Evolutionary conservation across 2,797 vertebrate species (phyloP), one percentile per base, ranked within the genome.

Genomic region (Macroramphosus scolopax): DNA sequence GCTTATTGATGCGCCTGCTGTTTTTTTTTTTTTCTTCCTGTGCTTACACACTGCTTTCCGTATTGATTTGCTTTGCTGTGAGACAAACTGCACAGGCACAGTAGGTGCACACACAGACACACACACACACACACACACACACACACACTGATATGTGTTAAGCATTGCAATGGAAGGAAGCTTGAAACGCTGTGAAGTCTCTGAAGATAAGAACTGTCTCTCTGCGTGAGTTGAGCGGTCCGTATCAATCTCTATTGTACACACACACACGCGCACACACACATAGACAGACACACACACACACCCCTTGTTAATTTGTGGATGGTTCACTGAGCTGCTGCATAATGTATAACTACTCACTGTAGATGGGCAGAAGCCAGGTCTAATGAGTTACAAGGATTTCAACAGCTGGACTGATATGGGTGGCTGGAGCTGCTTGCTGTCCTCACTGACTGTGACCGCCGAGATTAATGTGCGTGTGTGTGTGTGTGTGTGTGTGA

Each of bases 321-420:
- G 35, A 63, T 46, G 68, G 67, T 62, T 81, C 58, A 56, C 39
- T 68, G 65, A 74, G 68, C 53, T 51, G 53, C 57, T 58, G 38
- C 14, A 26, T 26, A 30, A 31, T 63, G 16, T 61, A 38, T 40
- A 49, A 68, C n/a, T n/a, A 15, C 68, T 62, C 32, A 22, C 47
- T 38, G 38, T 33, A 39, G 52, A 64, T 49, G 49, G 54, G 47
- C 32, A 26, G 39, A 50, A n/a, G n/a, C 56, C 20, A 25, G 63
- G 52, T 56, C 51, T 84, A 84, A 83, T 78, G 81, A 68, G 54
- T 59, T 52, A 83, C 78, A 83, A 51, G 51, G 50, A 50, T 73
- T 59, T 73, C 69, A 82, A 38, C 78, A 83, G 78, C 66, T 76
- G 68, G 74, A 56, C 33, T 33, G 66, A 75, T 62, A 47, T 5